Evolutionary conservation across 2,113 vertebrate genomes (phyloP), one percentile per base, ranked within the genome.

Genomic region (Cyphotilapia sp.): DNA sequence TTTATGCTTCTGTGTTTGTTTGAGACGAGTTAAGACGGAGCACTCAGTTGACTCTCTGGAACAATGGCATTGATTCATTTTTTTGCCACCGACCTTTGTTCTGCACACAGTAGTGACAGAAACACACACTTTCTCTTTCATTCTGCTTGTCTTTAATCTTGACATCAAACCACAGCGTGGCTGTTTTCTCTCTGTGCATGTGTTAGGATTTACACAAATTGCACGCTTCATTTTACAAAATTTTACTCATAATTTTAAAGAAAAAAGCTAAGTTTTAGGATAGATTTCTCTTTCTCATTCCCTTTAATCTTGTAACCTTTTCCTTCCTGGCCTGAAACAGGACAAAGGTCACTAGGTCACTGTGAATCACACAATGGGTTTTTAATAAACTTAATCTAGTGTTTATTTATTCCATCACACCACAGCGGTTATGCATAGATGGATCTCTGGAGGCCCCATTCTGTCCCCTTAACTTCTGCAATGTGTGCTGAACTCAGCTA

Each of bases 131-230:
- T 47, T 82, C n/a, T 83, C 49, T 87, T 49, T 78, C 74, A 29
- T 85, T 33, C 11, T 61, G 7, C 29, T 71, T 85, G 35, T 33
- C 91, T 92, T 91, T 91, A 80, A 95, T 94, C 88, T 93, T 83
- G 45, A 78, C 45, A 78, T 78, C 74, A 78, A 78, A 78, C 27
- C 74, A 11, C 7, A 19, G 17, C 7, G 0, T 51, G 45, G 1
- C 5, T 51, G 45, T 33, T 51, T 78, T 33, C 0, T n/a, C 42
- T 78, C 24, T 78, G 45, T 42, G 57, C 17, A 5, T 12, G 16
- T 71, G 47, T 66, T 51, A 16, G 53, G 24, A 78, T 78, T 49
- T 78, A n/a, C 27, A 29, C 45, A 78, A 31, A 76, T 29, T 42
- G 35, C 9, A 38, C 7, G 1, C 9, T 22, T 61, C 29, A 51